Base-by-base conservation (phyloP, 1,140 invertebrate species). In the Trypoxylus dichotomus region DNA sequence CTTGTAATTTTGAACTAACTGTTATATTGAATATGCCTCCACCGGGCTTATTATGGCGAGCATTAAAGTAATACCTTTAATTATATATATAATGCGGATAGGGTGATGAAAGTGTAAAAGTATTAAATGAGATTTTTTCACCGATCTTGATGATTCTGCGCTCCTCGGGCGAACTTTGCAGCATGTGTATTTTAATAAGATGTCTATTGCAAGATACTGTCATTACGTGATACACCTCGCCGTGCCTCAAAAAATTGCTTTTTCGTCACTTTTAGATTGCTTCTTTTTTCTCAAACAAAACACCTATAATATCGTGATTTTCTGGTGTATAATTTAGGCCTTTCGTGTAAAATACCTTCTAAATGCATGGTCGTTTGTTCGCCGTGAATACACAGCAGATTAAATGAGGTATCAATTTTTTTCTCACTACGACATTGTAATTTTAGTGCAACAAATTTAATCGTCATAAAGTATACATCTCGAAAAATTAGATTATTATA, bases 31-130 rank as follows among this genome's bases (percentile, higher is more conserved):
- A 74, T 74, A 74, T 29, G 19, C 72, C 72, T 74, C 27, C 41
- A 41, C 41, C n/a, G 29, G 21, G n/a, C 72, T 68, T 74, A 74
- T 74, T 74, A 41, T 37, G 19, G 19, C 27, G 19, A 5, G 32
- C 72, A 74, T 74, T 74, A 74, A 74, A 42, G 72, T 74, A 74
- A 74, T 74, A 29, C 41, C 19, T 74, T 74, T 41, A 74, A 41
- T 74, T 74, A 74, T 74, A 74, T 74, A 41, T 41, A 74, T 42
- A 74, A 74, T 42, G 72, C 60, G 21, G 60, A 27, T 13, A 29
- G 8, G 27, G 37, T 43, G 41, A 37, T 74, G 72, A 43, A 74
- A 41, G 72, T 74, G 72, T 32, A 74, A 74, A 32, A 74, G 19
- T 41, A 21, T 19, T 10, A 24, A 74, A 74, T 74, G 32, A 41